Percentiles rank a stretch among this genome's conserved stretches.
Conservation (phyloP, 2,888 invertebrate species). For the Drosophila leonis region DNA sequence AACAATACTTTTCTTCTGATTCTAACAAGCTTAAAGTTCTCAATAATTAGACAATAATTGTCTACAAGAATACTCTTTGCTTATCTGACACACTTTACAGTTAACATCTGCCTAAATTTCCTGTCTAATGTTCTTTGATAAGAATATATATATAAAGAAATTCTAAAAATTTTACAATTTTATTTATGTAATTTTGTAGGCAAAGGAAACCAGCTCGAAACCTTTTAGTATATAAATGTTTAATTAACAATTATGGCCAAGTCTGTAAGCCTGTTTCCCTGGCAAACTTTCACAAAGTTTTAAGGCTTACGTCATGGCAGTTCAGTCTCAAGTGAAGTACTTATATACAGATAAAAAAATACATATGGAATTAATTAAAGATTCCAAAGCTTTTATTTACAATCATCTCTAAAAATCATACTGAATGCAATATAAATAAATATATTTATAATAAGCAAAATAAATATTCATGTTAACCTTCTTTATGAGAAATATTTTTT, state of each 20-base stretch:
- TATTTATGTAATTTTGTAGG: not conserved
- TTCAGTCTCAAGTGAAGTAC: not conserved
- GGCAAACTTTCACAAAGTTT: not conserved
- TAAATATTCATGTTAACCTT: too few species aligned
- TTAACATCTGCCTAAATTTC: not conserved
- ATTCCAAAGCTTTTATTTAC: too few species aligned
- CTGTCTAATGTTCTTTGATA: not conserved
- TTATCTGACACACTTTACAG: not conserved
- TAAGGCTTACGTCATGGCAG: not conserved
- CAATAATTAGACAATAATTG: not conserved
- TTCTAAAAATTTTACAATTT: not conserved
- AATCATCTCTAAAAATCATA: too few species aligned
- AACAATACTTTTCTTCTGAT: constrained; percentile 1
- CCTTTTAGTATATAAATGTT: not conserved
- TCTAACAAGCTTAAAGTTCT: not conserved
- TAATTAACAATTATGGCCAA: too few species aligned
- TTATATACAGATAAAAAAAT: not conserved
- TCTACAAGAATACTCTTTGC: not conserved
- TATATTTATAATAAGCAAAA: too few species aligned
- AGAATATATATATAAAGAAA: not conserved
- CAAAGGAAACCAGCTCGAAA: not conserved
- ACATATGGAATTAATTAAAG: not conserved
- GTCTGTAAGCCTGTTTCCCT: not conserved
- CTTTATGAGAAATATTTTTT: too few species aligned
- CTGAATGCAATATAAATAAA: too few species aligned